Evolutionary conservation across 2,888 invertebrate genomes (phyloP).

Genomic region (Cenopis cana): DNA sequence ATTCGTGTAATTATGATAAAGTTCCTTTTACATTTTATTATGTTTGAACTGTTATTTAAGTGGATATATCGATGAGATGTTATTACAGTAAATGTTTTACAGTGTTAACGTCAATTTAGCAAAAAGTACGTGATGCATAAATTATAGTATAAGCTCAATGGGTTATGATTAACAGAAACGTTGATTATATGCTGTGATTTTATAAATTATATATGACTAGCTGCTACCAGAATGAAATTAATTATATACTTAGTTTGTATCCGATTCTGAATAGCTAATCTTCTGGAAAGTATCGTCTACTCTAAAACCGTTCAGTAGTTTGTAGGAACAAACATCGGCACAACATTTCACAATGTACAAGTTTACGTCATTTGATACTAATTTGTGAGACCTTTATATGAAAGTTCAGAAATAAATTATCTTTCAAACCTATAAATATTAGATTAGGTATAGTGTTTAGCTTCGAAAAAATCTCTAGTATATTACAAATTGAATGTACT

Average conservation of each 20-base stretch:
- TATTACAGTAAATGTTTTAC: neutral
- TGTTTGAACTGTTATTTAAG: conserved; percentile 27
- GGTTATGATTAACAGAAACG: neutral
- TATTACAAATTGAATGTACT: too few species aligned
- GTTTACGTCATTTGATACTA: neutral
- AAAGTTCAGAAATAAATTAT: neutral
- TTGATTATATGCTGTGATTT: neutral
- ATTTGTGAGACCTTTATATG: neutral
- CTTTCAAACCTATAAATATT: neutral
- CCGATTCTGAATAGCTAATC: neutral
- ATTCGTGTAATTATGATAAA: conserved; percentile 35
- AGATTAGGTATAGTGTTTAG: neutral
- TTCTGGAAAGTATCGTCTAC: too few species aligned
- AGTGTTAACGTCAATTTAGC: neutral
- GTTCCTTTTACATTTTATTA: conserved; percentile 24
- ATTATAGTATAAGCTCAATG: neutral
- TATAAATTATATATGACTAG: neutral
- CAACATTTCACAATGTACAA: neutral
- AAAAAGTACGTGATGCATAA: neutral
- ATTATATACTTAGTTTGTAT: neutral
- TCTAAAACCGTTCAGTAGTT: too few species aligned
- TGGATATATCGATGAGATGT: neutral
- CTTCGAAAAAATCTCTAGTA: neutral
- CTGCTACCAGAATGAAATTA: too few species aligned
- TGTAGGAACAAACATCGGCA: too few species aligned